Evolutionary conservation across 2,113 vertebrate genomes (phyloP).

Genomic region (Melozone crissalis): DNA sequence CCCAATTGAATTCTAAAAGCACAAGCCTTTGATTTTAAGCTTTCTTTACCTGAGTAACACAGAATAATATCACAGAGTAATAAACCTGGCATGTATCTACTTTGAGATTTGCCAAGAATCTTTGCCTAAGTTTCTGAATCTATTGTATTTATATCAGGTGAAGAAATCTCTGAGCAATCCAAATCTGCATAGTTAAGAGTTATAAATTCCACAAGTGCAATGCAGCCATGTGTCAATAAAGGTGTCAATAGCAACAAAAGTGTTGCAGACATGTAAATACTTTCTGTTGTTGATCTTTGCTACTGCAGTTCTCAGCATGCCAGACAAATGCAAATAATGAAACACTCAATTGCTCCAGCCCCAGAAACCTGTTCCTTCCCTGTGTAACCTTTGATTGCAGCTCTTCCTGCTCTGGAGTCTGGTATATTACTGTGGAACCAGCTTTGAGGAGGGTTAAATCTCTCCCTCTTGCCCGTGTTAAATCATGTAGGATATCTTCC

Average conservation of each 20-base stretch:
- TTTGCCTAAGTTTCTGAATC: neutral
- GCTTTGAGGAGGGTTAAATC: neutral
- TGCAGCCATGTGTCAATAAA: neutral
- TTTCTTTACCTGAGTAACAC: neutral
- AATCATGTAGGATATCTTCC: neutral
- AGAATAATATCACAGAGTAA: neutral
- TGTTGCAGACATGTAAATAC: neutral
- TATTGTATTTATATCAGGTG: neutral
- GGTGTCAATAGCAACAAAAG: neutral
- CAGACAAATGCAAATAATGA: neutral
- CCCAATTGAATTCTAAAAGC: neutral
- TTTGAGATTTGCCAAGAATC: neutral
- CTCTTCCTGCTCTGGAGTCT: neutral
- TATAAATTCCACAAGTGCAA: neutral
- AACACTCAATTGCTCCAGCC: neutral
- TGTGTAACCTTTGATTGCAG: neutral
- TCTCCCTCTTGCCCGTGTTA: neutral
- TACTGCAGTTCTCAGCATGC: neutral
- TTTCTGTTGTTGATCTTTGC: neutral
- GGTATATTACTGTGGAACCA: neutral
- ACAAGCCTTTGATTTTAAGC: neutral
- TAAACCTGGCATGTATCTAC: neutral
- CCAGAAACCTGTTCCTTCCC: neutral
- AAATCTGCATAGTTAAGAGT: neutral
- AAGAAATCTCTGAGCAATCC: neutral